These are phyloP conservation scores for Aphelinus atriplicis DNA, from an alignment of 1,140 invertebrate species.

Conservation along the genomic window DNA sequence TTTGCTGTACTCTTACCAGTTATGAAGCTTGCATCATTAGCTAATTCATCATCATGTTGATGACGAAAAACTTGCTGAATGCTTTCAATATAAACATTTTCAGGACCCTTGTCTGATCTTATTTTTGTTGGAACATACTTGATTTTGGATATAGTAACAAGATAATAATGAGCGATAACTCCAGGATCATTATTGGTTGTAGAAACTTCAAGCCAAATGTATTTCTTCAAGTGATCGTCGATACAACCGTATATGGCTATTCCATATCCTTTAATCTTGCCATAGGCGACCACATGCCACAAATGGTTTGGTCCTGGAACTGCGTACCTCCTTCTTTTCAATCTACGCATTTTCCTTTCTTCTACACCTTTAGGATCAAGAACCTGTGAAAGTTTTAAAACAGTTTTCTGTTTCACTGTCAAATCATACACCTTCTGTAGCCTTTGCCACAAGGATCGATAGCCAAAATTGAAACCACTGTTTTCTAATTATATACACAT, in stretches of 20 bases:
- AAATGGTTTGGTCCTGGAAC: conserved; percentile 46
- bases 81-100: conserved; percentile 15
- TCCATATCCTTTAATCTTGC: conserved; percentile 53
- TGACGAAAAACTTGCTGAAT: conserved; percentile 22
- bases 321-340: conserved; percentile 42
- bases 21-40: conserved; percentile 25
- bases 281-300: conserved; percentile 52
- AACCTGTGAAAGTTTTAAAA: conserved; percentile 2
- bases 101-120: conserved; percentile 27
- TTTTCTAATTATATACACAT: conserved; percentile 8
- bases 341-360: conserved; percentile 8
- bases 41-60: conserved; percentile 17
- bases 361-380: conserved; percentile 30
- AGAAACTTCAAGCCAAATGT: conserved; percentile 18
- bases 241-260: conserved; percentile 44
- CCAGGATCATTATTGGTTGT: conserved; percentile 45
- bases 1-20: conserved; percentile 31
- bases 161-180: conserved; percentile 44
- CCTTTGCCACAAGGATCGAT: conserved; percentile 4
- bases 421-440: conserved; percentile 8
- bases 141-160: conserved; percentile 36
- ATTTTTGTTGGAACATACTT: conserved; percentile 30
- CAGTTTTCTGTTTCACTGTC: conserved; percentile 25
- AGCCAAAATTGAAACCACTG: conserved; percentile 14
- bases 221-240: no score